Percentiles rank a stretch among this genome's conserved stretches.
Conservation (phyloP, 35 echinoderm and acorn worm species). For the Patiria miniata region DNA sequence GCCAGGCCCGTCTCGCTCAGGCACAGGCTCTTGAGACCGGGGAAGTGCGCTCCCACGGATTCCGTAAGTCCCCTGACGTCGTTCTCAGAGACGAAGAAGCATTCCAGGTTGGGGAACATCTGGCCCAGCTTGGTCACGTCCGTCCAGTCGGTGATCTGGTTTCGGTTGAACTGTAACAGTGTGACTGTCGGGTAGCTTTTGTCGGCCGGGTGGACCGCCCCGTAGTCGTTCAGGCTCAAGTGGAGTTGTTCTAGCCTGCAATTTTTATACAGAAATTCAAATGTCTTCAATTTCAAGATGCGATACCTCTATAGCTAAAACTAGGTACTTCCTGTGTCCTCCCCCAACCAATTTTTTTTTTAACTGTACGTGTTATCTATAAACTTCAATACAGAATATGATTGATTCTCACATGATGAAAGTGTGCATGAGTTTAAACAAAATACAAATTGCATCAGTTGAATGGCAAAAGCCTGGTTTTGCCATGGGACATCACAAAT, state of each 20-base stretch:
- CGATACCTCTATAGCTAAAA: background rate
- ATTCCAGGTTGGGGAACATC: conserved; percentile 54
- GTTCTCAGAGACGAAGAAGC: conserved; percentile 47
- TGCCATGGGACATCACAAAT: no score
- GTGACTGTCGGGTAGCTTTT: conserved; percentile 29
- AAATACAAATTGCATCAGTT: no score
- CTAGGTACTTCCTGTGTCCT: background rate
- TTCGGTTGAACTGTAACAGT: conserved; percentile 70
- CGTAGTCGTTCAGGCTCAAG: conserved; percentile 61
- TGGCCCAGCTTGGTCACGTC: conserved; percentile 51
- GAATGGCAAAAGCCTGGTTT: no score
- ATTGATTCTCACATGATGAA: no score
- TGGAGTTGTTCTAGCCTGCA: conserved; percentile 65
- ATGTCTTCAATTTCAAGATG: background rate
- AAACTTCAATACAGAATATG: no score
- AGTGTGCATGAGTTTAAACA: no score
- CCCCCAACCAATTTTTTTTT: no score
- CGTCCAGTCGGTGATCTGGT: conserved; percentile 52
- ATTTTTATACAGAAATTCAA: background rate
- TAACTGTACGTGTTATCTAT: no score
- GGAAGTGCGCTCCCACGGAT: background rate
- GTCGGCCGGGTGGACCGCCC: background rate
- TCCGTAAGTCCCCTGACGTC: background rate
- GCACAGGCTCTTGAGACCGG: conserved; percentile 40
- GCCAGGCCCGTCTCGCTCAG: conserved; percentile 40